Conservation (phyloP, 2,888 invertebrate genomes). For the Synanthedon formicaeformis region DNA sequence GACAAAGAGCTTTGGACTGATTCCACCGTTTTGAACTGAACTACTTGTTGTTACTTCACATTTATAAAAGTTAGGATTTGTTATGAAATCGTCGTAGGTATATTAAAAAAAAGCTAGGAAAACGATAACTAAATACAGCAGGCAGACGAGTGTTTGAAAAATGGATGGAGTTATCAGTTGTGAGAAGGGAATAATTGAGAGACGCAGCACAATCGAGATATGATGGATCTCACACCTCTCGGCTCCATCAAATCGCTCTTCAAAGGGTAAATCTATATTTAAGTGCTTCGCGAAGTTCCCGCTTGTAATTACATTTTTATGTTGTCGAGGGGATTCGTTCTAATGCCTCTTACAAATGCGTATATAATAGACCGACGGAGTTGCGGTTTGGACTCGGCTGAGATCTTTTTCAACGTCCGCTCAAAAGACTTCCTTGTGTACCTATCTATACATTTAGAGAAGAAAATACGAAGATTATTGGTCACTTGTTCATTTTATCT, state of each 20-base stretch:
- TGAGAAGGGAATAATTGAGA: constrained; percentile 56
- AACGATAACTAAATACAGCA: constrained; percentile 14
- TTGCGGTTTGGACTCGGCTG: constrained; percentile 14
- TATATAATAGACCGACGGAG: constrained; percentile 42
- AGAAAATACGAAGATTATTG: constrained; percentile 1
- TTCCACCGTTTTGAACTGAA: no score
- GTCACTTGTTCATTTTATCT: not conserved
- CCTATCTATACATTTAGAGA: constrained; percentile 4
- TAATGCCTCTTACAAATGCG: constrained; percentile 58
- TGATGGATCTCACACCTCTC: constrained; percentile 63
- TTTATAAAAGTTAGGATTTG: no score
- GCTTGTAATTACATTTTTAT: constrained; percentile 66
- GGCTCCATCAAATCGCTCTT: constrained; percentile 50
- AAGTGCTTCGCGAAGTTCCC: constrained; percentile 49
- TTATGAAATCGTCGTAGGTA: no score
- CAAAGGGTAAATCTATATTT: constrained; percentile 68
- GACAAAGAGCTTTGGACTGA: no score
- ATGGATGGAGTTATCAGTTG: constrained; percentile 54
- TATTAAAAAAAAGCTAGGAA: constrained; percentile 4
- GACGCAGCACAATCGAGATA: constrained; percentile 49
- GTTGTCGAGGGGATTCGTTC: constrained; percentile 34
- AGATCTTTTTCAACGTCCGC: constrained; percentile 28
- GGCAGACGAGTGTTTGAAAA: constrained; percentile 33
- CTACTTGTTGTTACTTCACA: no score
- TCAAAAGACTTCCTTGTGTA: constrained; percentile 7